phyloP scores from a whole-genome alignment of 2,797 vertebrate genomes.

The Rhinogobio ventralis region DNA sequence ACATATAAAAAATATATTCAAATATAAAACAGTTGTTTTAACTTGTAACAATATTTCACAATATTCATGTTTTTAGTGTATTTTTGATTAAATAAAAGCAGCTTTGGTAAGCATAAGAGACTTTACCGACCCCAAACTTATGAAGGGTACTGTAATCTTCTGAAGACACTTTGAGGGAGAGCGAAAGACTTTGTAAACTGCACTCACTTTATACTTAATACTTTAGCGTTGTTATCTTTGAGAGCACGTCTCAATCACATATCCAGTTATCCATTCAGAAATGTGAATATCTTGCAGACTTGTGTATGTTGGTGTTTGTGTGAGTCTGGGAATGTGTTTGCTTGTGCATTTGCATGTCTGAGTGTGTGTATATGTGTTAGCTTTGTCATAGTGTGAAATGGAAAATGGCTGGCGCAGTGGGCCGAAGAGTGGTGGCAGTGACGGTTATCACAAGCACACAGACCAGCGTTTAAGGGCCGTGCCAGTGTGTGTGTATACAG shows the following conservation, averaged over 20 bases:
- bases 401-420: constrained; percentile 28
- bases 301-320: constrained; percentile 27
- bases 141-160: neutral
- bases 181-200: neutral
- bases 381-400: constrained; percentile 7
- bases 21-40: neutral
- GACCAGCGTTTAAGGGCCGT: constrained; percentile 73
- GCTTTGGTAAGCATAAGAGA: neutral
- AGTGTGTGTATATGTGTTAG: constrained; percentile 28
- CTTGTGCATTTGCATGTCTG: constrained; percentile 13
- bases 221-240: neutral
- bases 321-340: constrained; percentile 22
- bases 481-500: constrained; percentile 61
- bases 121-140: neutral
- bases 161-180: neutral
- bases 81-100: neutral
- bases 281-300: neutral
- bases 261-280: neutral
- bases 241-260: neutral
- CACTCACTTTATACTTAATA: neutral
- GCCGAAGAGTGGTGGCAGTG: constrained; percentile 4
- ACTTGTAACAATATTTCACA: neutral
- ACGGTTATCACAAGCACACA: constrained; percentile 76
- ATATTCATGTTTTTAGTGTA: neutral
- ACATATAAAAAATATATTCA: neutral